phyloP scores from a whole-genome alignment of 1,140 invertebrate genomes.

The Drosophila littoralis region DNA sequence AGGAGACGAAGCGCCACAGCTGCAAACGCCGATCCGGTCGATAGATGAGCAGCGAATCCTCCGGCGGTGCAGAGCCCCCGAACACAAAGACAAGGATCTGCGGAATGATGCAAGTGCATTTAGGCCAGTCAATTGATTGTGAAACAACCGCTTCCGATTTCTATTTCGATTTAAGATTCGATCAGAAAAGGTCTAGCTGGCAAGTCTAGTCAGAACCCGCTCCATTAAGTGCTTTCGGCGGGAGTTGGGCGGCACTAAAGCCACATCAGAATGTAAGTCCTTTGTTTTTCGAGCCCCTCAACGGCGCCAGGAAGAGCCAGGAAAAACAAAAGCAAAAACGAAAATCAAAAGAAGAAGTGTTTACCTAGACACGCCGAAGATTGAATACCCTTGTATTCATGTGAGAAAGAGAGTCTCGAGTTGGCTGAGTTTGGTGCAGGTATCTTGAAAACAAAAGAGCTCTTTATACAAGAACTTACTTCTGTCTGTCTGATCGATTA shows the following conservation, averaged over 20 bases:
- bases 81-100: slow-evolving; percentile 96
- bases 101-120: slow-evolving; percentile 68
- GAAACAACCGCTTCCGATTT: too few species aligned
- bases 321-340: neutral
- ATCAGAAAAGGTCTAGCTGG: neutral
- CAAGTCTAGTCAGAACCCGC: too few species aligned
- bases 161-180: neutral
- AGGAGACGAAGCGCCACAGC: slow-evolving; percentile 96
- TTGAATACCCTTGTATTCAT: too few species aligned
- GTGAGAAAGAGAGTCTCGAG: too few species aligned
- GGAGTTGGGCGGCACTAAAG: slow-evolving; percentile 41
- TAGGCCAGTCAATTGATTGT: too few species aligned
- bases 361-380: too few species aligned
- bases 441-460: too few species aligned
- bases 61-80: slow-evolving; percentile 91
- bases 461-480: too few species aligned
- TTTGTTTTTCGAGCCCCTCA: slow-evolving; percentile 27
- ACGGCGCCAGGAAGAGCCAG: slow-evolving; percentile 33
- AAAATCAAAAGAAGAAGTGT: neutral
- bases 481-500: too few species aligned
- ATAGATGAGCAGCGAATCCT: slow-evolving; percentile 96
- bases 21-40: slow-evolving; percentile 95
- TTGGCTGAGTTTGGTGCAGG: too few species aligned
- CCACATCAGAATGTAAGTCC: slow-evolving; percentile 63
- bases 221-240: too few species aligned